phyloP scores from a whole-genome alignment of 2,797 vertebrate genomes.

The Ctenopoma multispine region DNA sequence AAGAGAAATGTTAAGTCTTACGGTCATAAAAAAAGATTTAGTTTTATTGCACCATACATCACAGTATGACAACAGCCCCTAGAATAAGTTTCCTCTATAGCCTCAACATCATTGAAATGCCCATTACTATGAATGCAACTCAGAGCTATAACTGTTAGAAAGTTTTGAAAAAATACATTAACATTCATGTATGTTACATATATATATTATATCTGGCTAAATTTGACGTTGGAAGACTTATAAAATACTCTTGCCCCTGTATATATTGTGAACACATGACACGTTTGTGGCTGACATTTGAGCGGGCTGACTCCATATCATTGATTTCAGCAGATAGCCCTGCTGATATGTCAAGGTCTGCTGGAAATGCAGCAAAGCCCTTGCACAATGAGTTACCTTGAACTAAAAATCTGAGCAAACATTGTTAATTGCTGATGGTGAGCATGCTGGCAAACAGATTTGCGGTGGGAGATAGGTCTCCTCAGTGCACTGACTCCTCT shows the following conservation, averaged over 20 bases:
- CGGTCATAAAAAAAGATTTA: constrained; percentile 62
- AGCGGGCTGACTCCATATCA: constrained; percentile 36
- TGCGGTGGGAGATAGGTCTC: constrained; percentile 33
- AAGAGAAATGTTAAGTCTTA: constrained; percentile 34
- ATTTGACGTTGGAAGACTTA: too few species aligned
- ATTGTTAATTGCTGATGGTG: constrained; percentile 52
- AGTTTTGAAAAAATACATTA: constrained; percentile 9
- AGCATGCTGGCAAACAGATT: constrained; percentile 39
- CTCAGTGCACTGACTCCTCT: constrained; percentile 42
- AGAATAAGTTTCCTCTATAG: constrained; percentile 36
- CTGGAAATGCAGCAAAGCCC: constrained; percentile 33
- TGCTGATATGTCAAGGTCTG: constrained; percentile 31
- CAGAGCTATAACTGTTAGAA: constrained; percentile 2
- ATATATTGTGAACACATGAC: too few species aligned
- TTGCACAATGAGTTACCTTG: constrained; percentile 54
- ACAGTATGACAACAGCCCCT: constrained; percentile 49
- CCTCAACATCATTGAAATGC: constrained; percentile 20
- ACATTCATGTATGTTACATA: too few species aligned
- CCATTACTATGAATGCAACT: constrained; percentile 32
- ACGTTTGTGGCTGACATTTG: constrained; percentile 43
- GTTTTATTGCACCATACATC: constrained; percentile 64
- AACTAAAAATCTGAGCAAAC: constrained; percentile 65
- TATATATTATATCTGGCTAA: too few species aligned
- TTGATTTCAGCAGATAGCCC: constrained; percentile 55
- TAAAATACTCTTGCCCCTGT: not conserved